Percentiles rank a stretch among this genome's conserved stretches.
These are phyloP conservation scores for Nezara viridula DNA, from an alignment of 2,888 invertebrate genomes.

Conservation along the genomic window DNA sequence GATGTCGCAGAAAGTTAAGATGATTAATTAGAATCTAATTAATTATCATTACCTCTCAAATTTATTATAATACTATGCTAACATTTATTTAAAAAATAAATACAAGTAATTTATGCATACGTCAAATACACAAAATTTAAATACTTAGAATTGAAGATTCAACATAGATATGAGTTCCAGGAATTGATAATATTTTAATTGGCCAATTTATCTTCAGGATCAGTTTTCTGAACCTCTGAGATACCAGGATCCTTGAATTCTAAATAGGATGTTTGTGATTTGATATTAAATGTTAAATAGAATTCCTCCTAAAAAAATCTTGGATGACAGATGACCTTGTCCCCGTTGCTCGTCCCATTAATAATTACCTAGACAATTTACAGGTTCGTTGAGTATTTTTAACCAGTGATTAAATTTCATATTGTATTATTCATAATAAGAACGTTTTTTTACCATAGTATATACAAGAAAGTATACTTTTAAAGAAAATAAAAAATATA, in stretches of 20 bases:
- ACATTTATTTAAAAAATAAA: background rate
- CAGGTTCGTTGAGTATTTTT: no score
- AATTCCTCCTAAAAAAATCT: background rate
- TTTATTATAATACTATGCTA: rapidly evolving
- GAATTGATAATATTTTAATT: background rate
- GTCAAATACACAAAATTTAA: no score
- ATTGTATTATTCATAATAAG: no score
- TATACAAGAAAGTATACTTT: no score
- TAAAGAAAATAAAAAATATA: no score
- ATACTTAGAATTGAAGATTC: background rate
- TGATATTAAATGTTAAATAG: background rate
- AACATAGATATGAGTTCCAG: background rate
- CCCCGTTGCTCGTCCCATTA: background rate
- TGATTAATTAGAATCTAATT: no score
- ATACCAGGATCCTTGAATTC: background rate
- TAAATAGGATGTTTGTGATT: background rate
- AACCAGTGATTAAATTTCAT: no score
- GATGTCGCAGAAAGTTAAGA: no score
- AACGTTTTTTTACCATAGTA: no score
- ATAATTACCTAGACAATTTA: background rate
- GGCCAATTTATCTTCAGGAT: background rate
- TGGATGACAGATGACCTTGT: background rate
- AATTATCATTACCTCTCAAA: no score
- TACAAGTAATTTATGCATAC: no score
- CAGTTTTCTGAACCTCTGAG: background rate